Evolutionary conservation across 1,140 invertebrate genomes (phyloP), one percentile per base, ranked within the genome.

Genomic region (Dolichoris vasculosae): DNA sequence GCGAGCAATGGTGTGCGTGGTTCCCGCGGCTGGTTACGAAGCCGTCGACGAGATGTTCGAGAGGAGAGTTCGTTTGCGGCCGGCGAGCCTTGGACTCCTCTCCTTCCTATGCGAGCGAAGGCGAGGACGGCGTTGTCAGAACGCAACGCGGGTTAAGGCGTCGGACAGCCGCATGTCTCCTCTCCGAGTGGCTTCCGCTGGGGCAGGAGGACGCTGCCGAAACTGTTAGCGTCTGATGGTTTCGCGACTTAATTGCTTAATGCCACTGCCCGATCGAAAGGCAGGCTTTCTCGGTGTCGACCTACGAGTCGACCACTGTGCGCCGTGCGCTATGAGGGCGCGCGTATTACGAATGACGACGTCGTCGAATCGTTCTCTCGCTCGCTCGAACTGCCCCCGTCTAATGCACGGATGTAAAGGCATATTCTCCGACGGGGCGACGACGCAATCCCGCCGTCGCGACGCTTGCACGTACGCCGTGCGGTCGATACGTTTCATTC

Each of bases 381-480:
- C 38, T 73, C 13, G 40, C 35, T 20, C 2, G 15, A 20, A 1
- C 38, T n/a, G 69, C 38, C 55, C 55, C 55, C 55, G 55, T 26
- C 20, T 59, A 26, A 26, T 59, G 55, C 23, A 26, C 55, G 55
- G 23, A 9, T 23, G 55, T 67, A 43, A 73, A 73, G 69, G 38
- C 69, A 73, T 43, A 40, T n/a, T 73, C 23, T 73, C 15, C 69
- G 69, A 43, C 26, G 38, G 69, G 38, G 38, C 69, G 38, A 73
- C 69, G 69, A 40, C 38, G 38, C 69, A 11, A 17, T 9, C 32
- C 35, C 30, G 67, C 35, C 32, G 67, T 23, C 67, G 67, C 35
- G 17, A 38, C 35, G 32, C 67, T 69, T 69, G 67, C n/a, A 69
- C 32, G 67, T 69, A 69, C 67, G 30, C 35, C 67, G 63, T 67